Evolutionary conservation across 2,797 vertebrate species (phyloP).

Genomic region (Arremon aurantiirostris): DNA sequence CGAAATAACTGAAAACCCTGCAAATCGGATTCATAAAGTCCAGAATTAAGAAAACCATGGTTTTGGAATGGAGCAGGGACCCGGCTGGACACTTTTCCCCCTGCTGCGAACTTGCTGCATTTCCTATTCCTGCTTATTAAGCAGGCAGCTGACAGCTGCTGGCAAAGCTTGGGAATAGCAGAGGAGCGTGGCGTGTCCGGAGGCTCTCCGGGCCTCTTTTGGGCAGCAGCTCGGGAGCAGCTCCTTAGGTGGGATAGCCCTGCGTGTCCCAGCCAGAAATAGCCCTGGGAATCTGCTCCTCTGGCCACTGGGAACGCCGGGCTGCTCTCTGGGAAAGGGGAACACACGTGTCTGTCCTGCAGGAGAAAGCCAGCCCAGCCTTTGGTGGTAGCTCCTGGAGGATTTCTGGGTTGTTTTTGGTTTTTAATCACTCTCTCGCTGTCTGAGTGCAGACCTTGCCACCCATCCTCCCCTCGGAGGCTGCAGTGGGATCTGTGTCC

Average conservation of each 20-base stretch:
- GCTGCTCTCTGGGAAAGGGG: neutral
- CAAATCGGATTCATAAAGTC: too few relatives aligned
- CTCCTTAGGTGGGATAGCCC: neutral
- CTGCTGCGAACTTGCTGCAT: neutral
- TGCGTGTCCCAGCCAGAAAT: slow-evolving; percentile 49
- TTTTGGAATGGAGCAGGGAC: neutral
- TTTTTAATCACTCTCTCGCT: neutral
- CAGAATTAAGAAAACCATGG: rapidly evolving
- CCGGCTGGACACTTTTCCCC: neutral
- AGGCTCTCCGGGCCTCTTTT: slow-evolving; percentile 10
- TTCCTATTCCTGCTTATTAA: slow-evolving; percentile 2
- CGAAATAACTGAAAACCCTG: rapidly evolving
- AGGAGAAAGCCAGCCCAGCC: neutral
- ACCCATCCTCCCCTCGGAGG: rapidly evolving
- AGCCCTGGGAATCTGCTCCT: neutral
- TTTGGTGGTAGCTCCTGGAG: neutral
- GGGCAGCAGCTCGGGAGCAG: neutral
- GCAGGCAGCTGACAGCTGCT: slow-evolving; percentile 46
- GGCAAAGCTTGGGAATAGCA: slow-evolving; percentile 42
- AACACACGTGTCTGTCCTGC: rapidly evolving
- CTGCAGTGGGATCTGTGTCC: rapidly evolving
- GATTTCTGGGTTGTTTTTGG: rapidly evolving
- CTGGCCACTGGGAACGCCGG: neutral
- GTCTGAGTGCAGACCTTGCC: neutral
- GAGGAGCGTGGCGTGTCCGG: neutral